Evolutionary conservation across 2,113 vertebrate genomes (phyloP), one percentile per base, ranked within the genome.

Genomic region (Lagopus muta): DNA sequence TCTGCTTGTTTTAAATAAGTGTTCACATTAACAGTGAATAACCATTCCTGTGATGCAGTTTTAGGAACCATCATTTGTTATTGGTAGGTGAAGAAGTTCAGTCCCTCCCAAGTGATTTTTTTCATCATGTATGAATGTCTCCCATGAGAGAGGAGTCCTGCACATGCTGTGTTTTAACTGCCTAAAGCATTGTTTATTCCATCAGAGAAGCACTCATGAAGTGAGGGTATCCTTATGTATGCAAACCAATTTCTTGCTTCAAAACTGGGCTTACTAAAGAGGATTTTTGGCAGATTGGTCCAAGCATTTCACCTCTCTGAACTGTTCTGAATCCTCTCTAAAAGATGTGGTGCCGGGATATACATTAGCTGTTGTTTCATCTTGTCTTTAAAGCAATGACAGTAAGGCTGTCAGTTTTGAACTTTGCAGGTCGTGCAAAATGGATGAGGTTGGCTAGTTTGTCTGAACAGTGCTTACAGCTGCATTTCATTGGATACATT

Each of bases 401-500:
- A 74, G 54, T 52, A 71, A 75, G 17, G n/a, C 70, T 95, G 82
- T 48, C 69, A 47, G 64, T 76, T 88, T 81, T 91, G 62, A 74
- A 89, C 64, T 94, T 72, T 12, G 6, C 14, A 74, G 50, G 55
- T 55, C 76, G 66, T 67, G 72, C 93, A 75, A 74, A 92, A 58
- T 73, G 54, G 57, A 60, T 86, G 57, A 70, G 70, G 43, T 89
- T 96, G 91, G 65, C 47, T 70, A 61, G 71, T 84, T 85, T 21
- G 45, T 71, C 42, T 80, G 69, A 91, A 83, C 27, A 2, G 0
- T 48, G 43, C 65, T 88, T 92, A 84, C 87, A 90, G 92, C 85
- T 93, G 80, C 72, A 48, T 88, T 92, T 87, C 89, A 42, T 34
- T 80, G 92, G 87, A 30, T 69, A 47, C n/a, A 22, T 52, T 87